Conservation (phyloP, 1,140 invertebrate genomes). For the Drosophila bocki region DNA sequence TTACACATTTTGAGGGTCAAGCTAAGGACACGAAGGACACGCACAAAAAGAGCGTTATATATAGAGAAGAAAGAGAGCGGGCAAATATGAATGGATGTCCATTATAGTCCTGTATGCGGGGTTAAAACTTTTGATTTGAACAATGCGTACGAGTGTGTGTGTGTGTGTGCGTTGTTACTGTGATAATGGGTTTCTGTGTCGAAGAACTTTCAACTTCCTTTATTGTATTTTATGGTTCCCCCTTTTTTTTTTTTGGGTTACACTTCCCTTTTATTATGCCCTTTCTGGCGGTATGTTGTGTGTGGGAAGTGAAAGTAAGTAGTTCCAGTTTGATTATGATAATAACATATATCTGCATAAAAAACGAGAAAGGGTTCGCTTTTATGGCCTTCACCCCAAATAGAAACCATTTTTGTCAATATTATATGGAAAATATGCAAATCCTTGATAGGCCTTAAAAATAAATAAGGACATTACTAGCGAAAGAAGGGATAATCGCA, state of each 20-base stretch:
- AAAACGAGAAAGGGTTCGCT: slow-evolving; percentile 29
- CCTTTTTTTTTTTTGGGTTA: slow-evolving; percentile 41
- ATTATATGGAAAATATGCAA: slow-evolving; percentile 71
- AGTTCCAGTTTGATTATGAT: slow-evolving; percentile 66
- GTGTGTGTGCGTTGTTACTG: slow-evolving; percentile 65
- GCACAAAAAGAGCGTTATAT: slow-evolving; percentile 24
- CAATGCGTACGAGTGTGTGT: slow-evolving; percentile 46
- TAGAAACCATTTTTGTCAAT: slow-evolving; percentile 49
- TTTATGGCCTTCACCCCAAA: slow-evolving; percentile 11
- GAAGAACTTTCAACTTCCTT: slow-evolving; percentile 81
- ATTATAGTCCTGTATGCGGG: slow-evolving; percentile 62
- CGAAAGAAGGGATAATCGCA: slow-evolving; percentile 18
- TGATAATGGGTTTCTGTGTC: slow-evolving; percentile 83
- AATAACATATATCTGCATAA: slow-evolving; percentile 62
- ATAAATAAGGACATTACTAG: slow-evolving; percentile 22
- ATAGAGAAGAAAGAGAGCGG: background rate
- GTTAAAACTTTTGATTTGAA: slow-evolving; percentile 79
- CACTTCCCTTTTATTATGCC: slow-evolving; percentile 32
- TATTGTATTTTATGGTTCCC: slow-evolving; percentile 77
- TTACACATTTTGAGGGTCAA: slow-evolving; percentile 81
- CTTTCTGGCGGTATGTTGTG: slow-evolving; percentile 29
- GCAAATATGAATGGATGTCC: slow-evolving; percentile 76
- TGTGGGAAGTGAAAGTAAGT: slow-evolving; percentile 44
- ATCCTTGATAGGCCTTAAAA: slow-evolving; percentile 40
- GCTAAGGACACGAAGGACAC: slow-evolving; percentile 63